Percentiles rank a stretch among this genome's conserved stretches.
Conservation (phyloP, 2,888 invertebrate species). For the Mesoligia furuncula region DNA sequence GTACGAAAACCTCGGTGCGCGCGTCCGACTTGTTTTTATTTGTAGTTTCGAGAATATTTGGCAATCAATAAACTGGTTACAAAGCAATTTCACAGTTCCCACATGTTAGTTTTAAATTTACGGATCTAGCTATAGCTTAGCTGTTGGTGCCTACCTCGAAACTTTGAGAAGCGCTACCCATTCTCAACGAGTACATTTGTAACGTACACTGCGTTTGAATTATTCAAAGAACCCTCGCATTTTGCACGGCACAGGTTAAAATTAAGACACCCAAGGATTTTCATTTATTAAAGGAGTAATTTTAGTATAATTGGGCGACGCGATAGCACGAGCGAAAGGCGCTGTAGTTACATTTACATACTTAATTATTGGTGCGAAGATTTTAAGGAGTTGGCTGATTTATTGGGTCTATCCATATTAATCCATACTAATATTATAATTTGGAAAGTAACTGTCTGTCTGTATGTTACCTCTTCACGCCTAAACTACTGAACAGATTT, state of each 20-base stretch:
- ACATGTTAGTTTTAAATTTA: background rate
- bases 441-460: no score
- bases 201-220: slow-evolving; percentile 71
- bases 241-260: slow-evolving; percentile 72
- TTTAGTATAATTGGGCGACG: slow-evolving; percentile 75
- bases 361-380: slow-evolving; percentile 66
- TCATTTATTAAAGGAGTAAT: slow-evolving; percentile 80
- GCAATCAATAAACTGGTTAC: background rate
- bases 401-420: slow-evolving; percentile 20
- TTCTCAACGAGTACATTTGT: slow-evolving; percentile 62
- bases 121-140: background rate
- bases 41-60: background rate
- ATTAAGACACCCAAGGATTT: slow-evolving; percentile 75
- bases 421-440: no score
- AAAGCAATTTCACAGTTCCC: background rate
- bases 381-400: slow-evolving; percentile 48
- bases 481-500: no score
- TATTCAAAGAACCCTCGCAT: slow-evolving; percentile 70
- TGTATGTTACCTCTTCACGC: no score
- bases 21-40: no score
- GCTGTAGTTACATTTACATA: slow-evolving; percentile 57
- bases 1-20: no score
- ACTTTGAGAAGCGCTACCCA: slow-evolving; percentile 59
- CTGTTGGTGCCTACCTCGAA: slow-evolving; percentile 23
- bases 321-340: slow-evolving; percentile 51